These are phyloP conservation scores for Propithecus coquereli DNA, from an alignment of 2,113 vertebrate species.

Conservation along the genomic window DNA sequence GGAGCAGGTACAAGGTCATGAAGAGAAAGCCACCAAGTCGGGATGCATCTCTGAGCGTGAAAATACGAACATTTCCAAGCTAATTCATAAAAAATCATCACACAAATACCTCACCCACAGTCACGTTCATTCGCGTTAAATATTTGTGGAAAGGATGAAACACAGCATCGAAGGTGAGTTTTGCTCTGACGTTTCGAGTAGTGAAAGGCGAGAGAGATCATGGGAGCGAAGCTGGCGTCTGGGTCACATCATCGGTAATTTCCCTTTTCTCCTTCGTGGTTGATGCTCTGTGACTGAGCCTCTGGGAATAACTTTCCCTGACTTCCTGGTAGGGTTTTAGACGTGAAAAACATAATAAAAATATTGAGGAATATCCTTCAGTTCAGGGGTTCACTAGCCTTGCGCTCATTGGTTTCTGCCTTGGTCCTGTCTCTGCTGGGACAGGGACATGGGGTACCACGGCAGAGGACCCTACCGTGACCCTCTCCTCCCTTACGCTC, in stretches of 20 bases:
- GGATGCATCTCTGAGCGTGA: not conserved
- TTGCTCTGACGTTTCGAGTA: not conserved
- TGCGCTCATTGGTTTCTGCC: not conserved
- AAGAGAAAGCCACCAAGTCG: not conserved
- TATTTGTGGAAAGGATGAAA: not conserved
- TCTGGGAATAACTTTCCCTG: not conserved
- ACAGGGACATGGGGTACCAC: not conserved
- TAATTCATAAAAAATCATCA: not conserved
- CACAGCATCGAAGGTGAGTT: not conserved
- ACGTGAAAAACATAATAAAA: not conserved
- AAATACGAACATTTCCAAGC: not conserved
- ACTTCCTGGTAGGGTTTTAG: not conserved
- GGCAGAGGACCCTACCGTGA: no score
- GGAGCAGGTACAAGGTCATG: not conserved
- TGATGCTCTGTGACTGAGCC: not conserved
- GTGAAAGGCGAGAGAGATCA: not conserved
- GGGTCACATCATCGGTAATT: not conserved
- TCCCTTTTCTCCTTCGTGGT: not conserved
- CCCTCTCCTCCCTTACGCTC: not conserved
- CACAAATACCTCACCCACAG: not conserved
- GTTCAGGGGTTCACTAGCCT: not conserved
- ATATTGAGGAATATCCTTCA: not conserved
- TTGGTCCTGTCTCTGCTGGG: not conserved
- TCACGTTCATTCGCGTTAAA: not conserved
- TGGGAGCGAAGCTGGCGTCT: not conserved